These are phyloP conservation scores for Megatriorchis doriae DNA, from an alignment of 2,113 vertebrate species.

Conservation along the genomic window DNA sequence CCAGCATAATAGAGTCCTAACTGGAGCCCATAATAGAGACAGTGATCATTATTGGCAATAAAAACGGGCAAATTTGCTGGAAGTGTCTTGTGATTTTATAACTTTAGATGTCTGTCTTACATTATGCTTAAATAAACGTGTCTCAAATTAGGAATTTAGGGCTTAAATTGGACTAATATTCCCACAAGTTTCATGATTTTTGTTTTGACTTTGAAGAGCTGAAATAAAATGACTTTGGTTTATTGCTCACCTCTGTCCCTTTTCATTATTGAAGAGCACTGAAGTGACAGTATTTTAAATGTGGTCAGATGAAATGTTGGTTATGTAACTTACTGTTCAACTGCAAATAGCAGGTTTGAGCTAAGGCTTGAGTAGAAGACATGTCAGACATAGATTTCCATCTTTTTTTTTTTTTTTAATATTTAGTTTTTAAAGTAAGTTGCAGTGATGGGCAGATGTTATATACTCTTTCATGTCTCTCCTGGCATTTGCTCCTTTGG, in stretches of 20 bases:
- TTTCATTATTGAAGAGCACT: background rate
- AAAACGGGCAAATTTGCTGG: slow-evolving; percentile 19
- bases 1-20: background rate
- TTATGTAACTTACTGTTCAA: background rate
- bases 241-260: background rate
- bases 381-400: background rate
- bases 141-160: background rate
- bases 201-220: slow-evolving; percentile 5
- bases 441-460: background rate
- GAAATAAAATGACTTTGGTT: background rate
- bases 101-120: background rate
- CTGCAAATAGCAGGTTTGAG: background rate
- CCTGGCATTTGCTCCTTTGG: background rate
- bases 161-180: background rate
- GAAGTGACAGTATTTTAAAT: background rate
- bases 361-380: background rate
- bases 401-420: background rate
- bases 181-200: background rate
- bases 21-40: background rate
- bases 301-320: background rate
- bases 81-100: slow-evolving; percentile 12
- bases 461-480: background rate
- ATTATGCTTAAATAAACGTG: background rate
- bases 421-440: background rate
- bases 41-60: slow-evolving; percentile 12